Conservation (phyloP, 2,888 invertebrate genomes). For the Calameuta filiformis region DNA sequence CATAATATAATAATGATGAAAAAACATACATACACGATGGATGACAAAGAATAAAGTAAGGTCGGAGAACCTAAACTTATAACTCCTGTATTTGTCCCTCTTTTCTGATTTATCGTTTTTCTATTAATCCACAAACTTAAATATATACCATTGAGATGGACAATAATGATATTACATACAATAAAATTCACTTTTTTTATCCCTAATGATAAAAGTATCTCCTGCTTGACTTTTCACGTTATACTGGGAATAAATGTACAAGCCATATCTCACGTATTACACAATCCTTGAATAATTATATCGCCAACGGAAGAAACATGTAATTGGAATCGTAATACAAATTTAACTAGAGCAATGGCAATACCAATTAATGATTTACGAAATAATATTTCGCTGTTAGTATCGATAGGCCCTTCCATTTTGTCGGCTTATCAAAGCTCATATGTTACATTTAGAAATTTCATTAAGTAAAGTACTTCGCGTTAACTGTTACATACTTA, state of each 20-base stretch:
- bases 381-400: neutral
- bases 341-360: neutral
- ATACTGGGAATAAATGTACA: conserved; percentile 31
- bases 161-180: conserved; percentile 40
- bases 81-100: conserved; percentile 52
- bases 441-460: neutral
- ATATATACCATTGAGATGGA: conserved; percentile 47
- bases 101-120: conserved; percentile 41
- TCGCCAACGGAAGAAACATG: neutral
- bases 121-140: conserved; percentile 55
- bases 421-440: neutral
- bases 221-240: conserved; percentile 20
- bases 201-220: conserved; percentile 37
- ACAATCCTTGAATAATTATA: neutral
- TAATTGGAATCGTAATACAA: neutral
- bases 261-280: conserved; percentile 6
- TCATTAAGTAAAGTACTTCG: neutral
- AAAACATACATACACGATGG: conserved; percentile 2
- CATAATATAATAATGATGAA: conserved; percentile 3
- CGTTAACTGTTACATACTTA: neutral
- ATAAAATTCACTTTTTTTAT: conserved; percentile 29
- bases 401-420: neutral
- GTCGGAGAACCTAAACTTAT: conserved; percentile 41
- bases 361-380: neutral
- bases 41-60: conserved; percentile 13